A percentile compares a stretch with the other conserved stretches of the same genome.
Evolutionary conservation across 2,113 vertebrate genomes (phyloP).

Genomic region (Cinclus mexicanus): DNA sequence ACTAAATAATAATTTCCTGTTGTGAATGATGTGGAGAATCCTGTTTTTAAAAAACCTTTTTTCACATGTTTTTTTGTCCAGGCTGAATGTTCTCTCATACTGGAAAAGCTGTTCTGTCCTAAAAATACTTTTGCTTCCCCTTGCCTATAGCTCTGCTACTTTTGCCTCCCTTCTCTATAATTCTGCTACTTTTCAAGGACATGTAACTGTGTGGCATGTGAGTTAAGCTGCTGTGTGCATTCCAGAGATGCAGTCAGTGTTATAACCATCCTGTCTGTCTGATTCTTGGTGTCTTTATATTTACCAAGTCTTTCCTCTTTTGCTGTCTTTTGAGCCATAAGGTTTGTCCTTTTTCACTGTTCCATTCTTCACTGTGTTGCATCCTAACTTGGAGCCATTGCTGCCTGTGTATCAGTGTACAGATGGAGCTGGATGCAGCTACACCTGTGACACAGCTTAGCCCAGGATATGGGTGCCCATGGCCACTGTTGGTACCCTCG

Average conservation of each 20-base stretch:
- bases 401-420: neutral
- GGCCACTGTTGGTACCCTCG: neutral
- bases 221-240: neutral
- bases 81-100: neutral
- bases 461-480: neutral
- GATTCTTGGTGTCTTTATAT: neutral
- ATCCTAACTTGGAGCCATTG: neutral
- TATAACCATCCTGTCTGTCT: neutral
- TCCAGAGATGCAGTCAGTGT: neutral
- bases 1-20: neutral
- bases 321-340: neutral
- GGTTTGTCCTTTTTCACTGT: neutral
- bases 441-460: neutral
- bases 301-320: neutral
- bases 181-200: neutral
- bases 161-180: neutral
- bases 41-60: neutral
- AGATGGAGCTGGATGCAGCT: neutral
- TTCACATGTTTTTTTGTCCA: neutral
- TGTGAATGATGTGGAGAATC: neutral
- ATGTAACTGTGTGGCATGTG: neutral
- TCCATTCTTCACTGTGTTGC: neutral
- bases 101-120: neutral
- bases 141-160: neutral
- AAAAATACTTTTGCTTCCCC: neutral